Percentiles rank a stretch among this genome's conserved stretches.
phyloP scores from a whole-genome alignment of 2,888 invertebrate species.

The Pseudolycoriella hygida region DNA sequence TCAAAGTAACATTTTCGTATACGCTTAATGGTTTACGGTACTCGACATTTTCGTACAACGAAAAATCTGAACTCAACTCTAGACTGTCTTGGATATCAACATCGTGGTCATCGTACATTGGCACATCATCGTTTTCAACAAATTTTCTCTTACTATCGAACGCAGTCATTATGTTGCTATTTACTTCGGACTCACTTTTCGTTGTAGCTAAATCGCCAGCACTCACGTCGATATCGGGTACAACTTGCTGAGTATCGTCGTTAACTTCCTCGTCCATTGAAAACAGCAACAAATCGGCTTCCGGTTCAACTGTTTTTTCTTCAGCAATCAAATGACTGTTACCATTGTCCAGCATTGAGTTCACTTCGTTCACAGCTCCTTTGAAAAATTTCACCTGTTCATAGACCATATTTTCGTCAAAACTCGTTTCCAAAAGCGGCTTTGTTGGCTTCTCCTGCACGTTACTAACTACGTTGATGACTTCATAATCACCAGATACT shows the following conservation, averaged over 20 bases:
- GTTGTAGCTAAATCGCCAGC: not conserved
- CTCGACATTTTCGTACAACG: conserved; percentile 29
- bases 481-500: conserved; percentile 1
- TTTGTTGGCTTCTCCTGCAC: conserved; percentile 10
- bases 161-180: not conserved
- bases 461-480: not conserved
- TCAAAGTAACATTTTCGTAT: conserved; percentile 22
- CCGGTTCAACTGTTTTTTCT: not conserved
- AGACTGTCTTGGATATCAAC: conserved; percentile 14
- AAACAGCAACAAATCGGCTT: not conserved
- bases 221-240: conserved; percentile 1
- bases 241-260: conserved; percentile 5
- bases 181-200: not conserved
- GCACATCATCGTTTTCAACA: conserved; percentile 13
- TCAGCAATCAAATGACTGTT: conserved; percentile 3
- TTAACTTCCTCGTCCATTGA: conserved; percentile 4
- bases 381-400: conserved; percentile 61
- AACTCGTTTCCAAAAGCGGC: conserved; percentile 37
- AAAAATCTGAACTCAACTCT: conserved; percentile 17
- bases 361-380: conserved; percentile 56
- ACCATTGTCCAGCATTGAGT: conserved; percentile 31
- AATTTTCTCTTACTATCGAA: conserved; percentile 11
- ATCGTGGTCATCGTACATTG: conserved; percentile 13
- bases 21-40: conserved; percentile 23
- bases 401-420: conserved; percentile 40